A percentile compares a stretch with the other conserved stretches of the same genome.
These are phyloP conservation scores for Phymorhynchus buccinoides DNA, from an alignment of 1,140 invertebrate species.

Conservation along the genomic window DNA sequence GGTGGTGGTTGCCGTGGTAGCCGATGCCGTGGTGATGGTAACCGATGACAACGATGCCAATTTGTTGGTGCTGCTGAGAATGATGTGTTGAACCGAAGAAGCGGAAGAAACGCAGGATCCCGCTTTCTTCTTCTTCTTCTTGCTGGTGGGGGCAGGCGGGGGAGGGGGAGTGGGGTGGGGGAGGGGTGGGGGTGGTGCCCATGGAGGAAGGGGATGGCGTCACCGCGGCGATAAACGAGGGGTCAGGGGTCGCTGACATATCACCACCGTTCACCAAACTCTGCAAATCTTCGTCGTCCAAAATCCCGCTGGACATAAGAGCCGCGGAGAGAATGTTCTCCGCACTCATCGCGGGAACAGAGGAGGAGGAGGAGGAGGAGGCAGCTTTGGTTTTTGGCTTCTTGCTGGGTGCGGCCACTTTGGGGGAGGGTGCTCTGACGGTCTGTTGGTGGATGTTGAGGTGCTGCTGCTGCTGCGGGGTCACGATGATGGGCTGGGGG, in stretches of 20 bases:
- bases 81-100: not conserved
- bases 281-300: not conserved
- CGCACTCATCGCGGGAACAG: not conserved
- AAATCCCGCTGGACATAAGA: slow-evolving; percentile 36
- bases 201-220: not conserved
- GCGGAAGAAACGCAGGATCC: too few relatives aligned
- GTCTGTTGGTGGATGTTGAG: not conserved
- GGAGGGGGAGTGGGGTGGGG: not conserved
- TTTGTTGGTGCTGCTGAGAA: slow-evolving; percentile 35
- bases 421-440: not conserved
- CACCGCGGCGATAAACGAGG: not conserved
- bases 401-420: not conserved
- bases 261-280: not conserved
- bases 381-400: slow-evolving; percentile 32
- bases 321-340: slow-evolving; percentile 33
- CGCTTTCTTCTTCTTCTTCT: slow-evolving; percentile 29
- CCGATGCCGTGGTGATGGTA: slow-evolving; percentile 45
- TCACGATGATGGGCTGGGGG: slow-evolving; percentile 28
- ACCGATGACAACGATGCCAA: not conserved
- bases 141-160: not conserved
- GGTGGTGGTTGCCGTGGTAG: slow-evolving; percentile 54
- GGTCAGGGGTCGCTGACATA: not conserved
- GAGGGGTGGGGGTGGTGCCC: not conserved
- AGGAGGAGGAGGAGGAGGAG: not conserved
- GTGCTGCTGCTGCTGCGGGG: slow-evolving; percentile 22